Evolutionary conservation across 2,113 vertebrate species (phyloP), one percentile per base, ranked within the genome.

Genomic region (Baryphthengus martii): DNA sequence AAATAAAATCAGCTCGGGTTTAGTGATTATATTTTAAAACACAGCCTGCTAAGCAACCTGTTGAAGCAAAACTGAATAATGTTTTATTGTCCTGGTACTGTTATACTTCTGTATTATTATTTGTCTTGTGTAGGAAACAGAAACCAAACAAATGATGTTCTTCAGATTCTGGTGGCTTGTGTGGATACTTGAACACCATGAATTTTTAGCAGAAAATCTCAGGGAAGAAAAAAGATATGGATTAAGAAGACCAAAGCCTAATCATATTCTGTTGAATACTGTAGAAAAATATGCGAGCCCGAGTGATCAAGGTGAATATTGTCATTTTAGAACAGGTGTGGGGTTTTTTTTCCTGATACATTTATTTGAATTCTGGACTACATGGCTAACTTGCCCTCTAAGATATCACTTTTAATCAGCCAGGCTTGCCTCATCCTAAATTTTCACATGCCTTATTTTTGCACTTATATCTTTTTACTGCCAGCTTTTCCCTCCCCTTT

Each of bases 231-330:
- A 97, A 89, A 97, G 71, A 94, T 93, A 88, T 4, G 96, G 95
- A 50, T 52, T 85, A 49, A 98, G 94, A 93, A 98, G 97, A 97
- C 66, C 79, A 40, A 98, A 94, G 85, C 53, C 73, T 81, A 98
- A 97, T 90, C 83, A 92, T 15, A 61, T 96, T 82, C 74, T 97
- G 45, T 96, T 97, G 97, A 98, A 97, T 87, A 94, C 92, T 76
- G 94, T 98, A 55, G 94, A 98, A 53, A 97, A 98, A 88, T 94
- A 98, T 77, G 55, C 92, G 56, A 94, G 59, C 23, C 53, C 84
- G 82, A 95, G 90, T 79, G 97, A 98, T 71, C 91, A 98, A 95
- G 98, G 99, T 97, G 98, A 98, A 59, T 93, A 91, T 72, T 49
- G 15, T 31, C 1, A 88, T 84, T 93, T 91, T 81, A 86, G 83